A percentile compares a stretch with the other conserved stretches of the same genome.
Conservation (phyloP, 2,888 invertebrate genomes). For the Drosophila meridionalis region DNA sequence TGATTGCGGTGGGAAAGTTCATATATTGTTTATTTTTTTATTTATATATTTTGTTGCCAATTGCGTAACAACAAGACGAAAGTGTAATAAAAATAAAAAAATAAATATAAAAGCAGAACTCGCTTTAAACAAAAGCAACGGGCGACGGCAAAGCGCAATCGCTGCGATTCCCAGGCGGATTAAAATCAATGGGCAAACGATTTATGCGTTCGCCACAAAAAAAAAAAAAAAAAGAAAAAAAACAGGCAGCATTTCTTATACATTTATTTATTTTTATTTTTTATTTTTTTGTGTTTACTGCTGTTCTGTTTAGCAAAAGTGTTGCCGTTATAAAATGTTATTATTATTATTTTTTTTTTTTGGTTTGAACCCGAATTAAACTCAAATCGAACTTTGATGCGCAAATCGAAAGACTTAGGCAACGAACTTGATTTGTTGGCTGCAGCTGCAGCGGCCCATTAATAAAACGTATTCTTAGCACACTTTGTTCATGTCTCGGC, state of each 20-base stretch:
- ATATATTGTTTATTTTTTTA: slow-evolving; percentile 27
- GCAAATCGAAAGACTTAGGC: slow-evolving; percentile 72
- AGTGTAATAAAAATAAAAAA: slow-evolving; percentile 50
- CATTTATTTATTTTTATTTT: slow-evolving; percentile 11
- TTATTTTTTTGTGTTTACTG: background rate
- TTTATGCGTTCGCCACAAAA: slow-evolving; percentile 68
- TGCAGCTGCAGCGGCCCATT: slow-evolving; percentile 12
- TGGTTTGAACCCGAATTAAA: slow-evolving; percentile 19
- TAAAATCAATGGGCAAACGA: slow-evolving; percentile 67
- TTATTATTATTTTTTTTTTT: slow-evolving; percentile 31
- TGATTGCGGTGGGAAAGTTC: slow-evolving; percentile 74
- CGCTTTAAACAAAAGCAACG: slow-evolving; percentile 25
- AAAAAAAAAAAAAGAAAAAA: slow-evolving; percentile 9
- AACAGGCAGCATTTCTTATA: slow-evolving; percentile 27
- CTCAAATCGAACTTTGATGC: background rate
- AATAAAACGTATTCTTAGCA: slow-evolving; percentile 19
- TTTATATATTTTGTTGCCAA: slow-evolving; percentile 40
- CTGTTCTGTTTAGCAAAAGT: slow-evolving; percentile 49
- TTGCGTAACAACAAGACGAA: slow-evolving; percentile 62
- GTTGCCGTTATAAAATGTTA: slow-evolving; percentile 73
- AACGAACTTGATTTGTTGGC: slow-evolving; percentile 61
- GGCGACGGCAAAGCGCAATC: slow-evolving; percentile 38
- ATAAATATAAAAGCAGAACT: slow-evolving; percentile 10
- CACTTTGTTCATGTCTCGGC: slow-evolving; percentile 26
- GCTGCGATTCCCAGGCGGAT: slow-evolving; percentile 76